phyloP scores from a whole-genome alignment of 2,113 vertebrate species.

The Pedetes capensis region DNA sequence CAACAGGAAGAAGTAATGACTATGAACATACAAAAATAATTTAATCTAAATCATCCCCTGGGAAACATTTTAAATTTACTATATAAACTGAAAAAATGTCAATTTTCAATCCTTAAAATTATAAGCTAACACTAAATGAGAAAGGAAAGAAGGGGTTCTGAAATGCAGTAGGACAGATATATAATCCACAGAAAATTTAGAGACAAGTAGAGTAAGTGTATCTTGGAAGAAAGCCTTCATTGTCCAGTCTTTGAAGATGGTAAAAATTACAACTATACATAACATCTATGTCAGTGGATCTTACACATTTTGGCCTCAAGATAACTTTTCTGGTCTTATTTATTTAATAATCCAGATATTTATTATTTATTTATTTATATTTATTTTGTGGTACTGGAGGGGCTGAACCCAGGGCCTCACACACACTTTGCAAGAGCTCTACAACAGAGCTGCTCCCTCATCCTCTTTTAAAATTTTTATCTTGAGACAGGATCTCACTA shows the following conservation, averaged over 20 bases:
- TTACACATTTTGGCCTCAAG: background rate
- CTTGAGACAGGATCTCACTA: no score
- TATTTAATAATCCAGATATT: background rate
- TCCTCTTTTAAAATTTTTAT: no score
- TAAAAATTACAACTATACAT: background rate
- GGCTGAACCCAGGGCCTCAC: no score
- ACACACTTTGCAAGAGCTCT: no score
- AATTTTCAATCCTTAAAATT: background rate
- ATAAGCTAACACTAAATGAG: constrained; percentile 3
- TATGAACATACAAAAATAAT: background rate
- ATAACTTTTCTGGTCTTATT: background rate
- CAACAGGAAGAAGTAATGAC: background rate
- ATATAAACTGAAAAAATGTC: background rate
- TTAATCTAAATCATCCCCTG: background rate
- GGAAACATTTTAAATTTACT: background rate
- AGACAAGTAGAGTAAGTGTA: background rate
- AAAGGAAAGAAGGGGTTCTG: background rate
- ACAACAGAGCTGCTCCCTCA: no score
- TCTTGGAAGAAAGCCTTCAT: background rate
- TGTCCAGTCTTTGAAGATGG: background rate
- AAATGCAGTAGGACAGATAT: background rate
- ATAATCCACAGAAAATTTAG: background rate
- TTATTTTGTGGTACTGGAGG: no score
- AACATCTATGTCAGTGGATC: background rate
- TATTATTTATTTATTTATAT: no score